Percentiles rank a stretch among this genome's conserved stretches.
These are phyloP conservation scores for Podiceps cristatus DNA, from an alignment of 2,113 vertebrate species.

Conservation along the genomic window DNA sequence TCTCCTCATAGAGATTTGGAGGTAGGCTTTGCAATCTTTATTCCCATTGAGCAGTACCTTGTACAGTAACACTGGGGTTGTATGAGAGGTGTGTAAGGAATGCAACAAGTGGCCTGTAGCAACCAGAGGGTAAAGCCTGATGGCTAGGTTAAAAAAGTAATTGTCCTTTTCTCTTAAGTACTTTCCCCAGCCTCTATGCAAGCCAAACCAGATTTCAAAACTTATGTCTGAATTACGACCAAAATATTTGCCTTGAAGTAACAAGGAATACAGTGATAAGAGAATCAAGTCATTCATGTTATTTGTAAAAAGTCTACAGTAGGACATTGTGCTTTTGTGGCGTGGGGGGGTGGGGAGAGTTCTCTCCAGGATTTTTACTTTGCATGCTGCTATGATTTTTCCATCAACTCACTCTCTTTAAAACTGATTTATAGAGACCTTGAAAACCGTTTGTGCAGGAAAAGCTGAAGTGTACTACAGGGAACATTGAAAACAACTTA, in stretches of 20 bases:
- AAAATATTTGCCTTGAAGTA: constrained; percentile 14
- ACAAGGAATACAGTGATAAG: background rate
- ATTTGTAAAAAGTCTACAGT: background rate
- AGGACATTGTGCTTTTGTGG: background rate
- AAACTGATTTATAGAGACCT: constrained; percentile 77
- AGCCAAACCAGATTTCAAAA: background rate
- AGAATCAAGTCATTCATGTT: background rate
- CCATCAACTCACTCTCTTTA: constrained; percentile 69
- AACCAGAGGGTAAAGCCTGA: background rate
- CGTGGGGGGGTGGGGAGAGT: background rate
- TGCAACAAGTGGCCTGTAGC: accelerated
- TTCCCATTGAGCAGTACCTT: background rate
- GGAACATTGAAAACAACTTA: constrained; percentile 72
- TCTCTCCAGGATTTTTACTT: constrained; percentile 44
- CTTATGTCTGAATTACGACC: background rate
- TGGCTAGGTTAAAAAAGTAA: background rate
- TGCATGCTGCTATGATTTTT: constrained; percentile 71
- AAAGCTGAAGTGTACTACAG: constrained; percentile 73
- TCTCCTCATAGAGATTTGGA: background rate
- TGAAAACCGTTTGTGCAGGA: constrained; percentile 75
- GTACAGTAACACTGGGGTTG: background rate
- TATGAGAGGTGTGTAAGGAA: background rate
- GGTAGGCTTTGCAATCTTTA: background rate
- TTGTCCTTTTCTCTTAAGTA: background rate
- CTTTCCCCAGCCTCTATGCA: background rate